These are phyloP conservation scores for Microcebus griseorufus DNA, from an alignment of 2,113 vertebrate genomes.

Conservation along the genomic window DNA sequence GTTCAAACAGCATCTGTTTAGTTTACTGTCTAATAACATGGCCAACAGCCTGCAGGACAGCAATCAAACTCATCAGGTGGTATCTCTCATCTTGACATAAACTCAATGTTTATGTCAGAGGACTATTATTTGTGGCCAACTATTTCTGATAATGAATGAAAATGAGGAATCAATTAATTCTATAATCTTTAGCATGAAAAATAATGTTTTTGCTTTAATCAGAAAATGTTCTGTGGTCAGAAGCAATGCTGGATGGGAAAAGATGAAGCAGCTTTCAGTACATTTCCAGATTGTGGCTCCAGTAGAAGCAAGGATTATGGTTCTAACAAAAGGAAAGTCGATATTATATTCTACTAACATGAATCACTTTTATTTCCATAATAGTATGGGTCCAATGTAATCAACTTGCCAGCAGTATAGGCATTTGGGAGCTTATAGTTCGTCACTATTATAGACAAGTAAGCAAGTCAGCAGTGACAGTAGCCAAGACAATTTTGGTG, in stretches of 20 bases:
- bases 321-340: background rate
- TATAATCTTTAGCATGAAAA: background rate
- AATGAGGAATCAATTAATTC: background rate
- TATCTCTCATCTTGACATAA: background rate
- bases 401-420: background rate
- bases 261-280: background rate
- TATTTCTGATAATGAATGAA: background rate
- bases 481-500: background rate
- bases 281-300: background rate
- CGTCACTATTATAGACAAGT: background rate
- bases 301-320: background rate
- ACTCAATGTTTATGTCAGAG: background rate
- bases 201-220: background rate
- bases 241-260: background rate
- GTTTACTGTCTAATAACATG: background rate
- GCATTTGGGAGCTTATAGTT: background rate
- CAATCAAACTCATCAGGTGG: background rate
- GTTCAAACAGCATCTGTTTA: background rate
- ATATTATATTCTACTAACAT: background rate
- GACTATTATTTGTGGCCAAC: background rate
- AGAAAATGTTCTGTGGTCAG: background rate
- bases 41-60: background rate
- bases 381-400: background rate
- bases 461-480: background rate
- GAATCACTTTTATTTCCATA: background rate